phyloP scores from a whole-genome alignment of 1,140 invertebrate genomes.

The Dolichoris vasculosae region DNA sequence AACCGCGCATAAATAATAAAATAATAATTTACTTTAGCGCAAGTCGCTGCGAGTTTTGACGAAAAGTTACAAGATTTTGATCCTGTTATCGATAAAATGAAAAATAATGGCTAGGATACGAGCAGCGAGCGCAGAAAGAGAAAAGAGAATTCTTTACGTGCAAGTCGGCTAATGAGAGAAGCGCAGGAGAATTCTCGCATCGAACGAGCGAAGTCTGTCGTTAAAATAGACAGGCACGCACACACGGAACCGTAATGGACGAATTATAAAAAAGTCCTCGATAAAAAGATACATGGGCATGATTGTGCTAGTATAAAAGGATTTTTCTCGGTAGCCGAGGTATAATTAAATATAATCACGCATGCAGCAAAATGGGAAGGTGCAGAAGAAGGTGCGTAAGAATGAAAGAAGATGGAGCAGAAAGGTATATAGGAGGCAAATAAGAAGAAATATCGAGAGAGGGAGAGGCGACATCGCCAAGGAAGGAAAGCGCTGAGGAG shows the following conservation, averaged over 20 bases:
- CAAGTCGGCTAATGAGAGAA: neutral
- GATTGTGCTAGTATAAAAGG: conserved; percentile 12
- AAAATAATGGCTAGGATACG: neutral
- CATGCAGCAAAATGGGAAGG: conserved; percentile 5
- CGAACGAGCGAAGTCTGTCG: neutral
- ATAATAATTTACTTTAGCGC: neutral
- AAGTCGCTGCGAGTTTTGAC: neutral
- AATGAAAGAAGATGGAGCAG: neutral
- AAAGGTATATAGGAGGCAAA: neutral
- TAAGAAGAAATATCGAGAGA: neutral
- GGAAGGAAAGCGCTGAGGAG: conserved; percentile 55
- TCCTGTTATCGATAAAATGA: neutral
- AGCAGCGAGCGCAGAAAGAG: neutral
- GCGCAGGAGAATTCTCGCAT: neutral
- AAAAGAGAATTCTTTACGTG: neutral
- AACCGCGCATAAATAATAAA: neutral
- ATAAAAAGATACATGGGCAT: conserved; percentile 13
- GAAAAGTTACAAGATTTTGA: neutral
- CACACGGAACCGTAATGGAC: neutral
- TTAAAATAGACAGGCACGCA: neutral
- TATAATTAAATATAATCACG: conserved; percentile 19
- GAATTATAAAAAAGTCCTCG: neutral
- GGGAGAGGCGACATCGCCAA: conserved; percentile 51
- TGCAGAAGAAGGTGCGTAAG: neutral
- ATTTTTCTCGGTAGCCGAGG: conserved; percentile 21